Evolutionary conservation across 2,113 vertebrate species (phyloP), one percentile per base, ranked within the genome.

Genomic region (Scomber japonicus): DNA sequence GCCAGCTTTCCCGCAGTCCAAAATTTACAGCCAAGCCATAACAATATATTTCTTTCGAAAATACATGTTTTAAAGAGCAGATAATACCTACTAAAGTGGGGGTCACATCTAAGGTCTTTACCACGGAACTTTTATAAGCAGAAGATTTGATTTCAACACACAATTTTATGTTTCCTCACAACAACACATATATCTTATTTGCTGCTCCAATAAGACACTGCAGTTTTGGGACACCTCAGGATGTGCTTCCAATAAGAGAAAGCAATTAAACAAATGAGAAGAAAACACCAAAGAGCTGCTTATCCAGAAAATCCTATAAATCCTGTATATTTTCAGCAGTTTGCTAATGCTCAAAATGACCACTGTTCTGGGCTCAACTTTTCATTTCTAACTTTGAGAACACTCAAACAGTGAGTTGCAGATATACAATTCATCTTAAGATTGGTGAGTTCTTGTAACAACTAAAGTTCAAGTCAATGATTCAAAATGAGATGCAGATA

Each of bases 1-100:
- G 16, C 21, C 55, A 60, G 27, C 65, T 82, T 71, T 46, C 57
- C 61, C 53, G 59, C 11, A 13, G 46, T 45, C 30, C 44, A 75
- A 78, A 11, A 62, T 44, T 51, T 3, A 30, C 63, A 40, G 31
- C 14, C 0, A 1, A 44, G 66, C 6, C 14, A 1, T 61, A 31
- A 0, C 7, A 50, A 48, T 21, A 10, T n/a, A 21, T 46, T 70
- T 12, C 19, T 55, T 24, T 51, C 4, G n/a, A 24, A 14, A 31
- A 30, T 2, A 51, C 0, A 0, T 24, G 44, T 68, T 24, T 17
- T 21, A 8, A 50, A 27, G 40, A 81, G 48, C 2, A 45, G 16
- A 46, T 46, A 24, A 24, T 9, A 40, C 9, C 35, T 5, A 69
- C 15, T 24, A 49, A 54, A 24, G 16, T 10, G 4, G 14, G 11